Base-by-base conservation (phyloP, 92 coral and sea anemone species). In the Phenganax stokvisi region DNA sequence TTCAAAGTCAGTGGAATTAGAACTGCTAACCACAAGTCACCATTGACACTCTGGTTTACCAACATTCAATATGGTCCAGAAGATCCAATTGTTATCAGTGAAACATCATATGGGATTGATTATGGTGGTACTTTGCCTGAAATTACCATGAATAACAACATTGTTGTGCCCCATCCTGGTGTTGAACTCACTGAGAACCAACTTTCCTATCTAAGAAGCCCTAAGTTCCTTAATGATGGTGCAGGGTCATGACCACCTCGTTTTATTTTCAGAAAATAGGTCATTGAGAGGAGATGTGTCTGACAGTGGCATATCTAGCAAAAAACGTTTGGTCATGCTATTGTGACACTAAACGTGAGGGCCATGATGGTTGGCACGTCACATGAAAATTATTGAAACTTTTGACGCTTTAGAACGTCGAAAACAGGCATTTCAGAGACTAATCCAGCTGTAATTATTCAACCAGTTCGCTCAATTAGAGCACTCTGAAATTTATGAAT, bases 1-100 rank as follows among this genome's bases (percentile, higher is more conserved):
- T 89, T 64, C 68, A 66, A 77, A 79, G 81, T 25, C 91, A 89
- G 82, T 86, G 87, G 89, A 88, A 88, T 86, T 13, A 74, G 91
- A 74, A 86, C 87, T 28, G 81, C 79, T 0, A 67, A 68, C 51
- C 86, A 85, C 74, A 83, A 88, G 75, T 61, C 89, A n/a, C 76
- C 76, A 37, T 71, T 6, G 76, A 52, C 78, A 73, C 78, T 73
- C n/a, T 73, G 81, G 81, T 53, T 16, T 56, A 75, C 80, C 37
- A 75, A 82, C 85, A 56, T 52, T 57, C 79, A 28, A 53, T 56
- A 51, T 58, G 25, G 29, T n/a, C 74, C 68, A 15, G 62, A 44
- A 56, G 86, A 37, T 71, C 53, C 86, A 73, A 53, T 62, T 55
- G 80, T 72, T 57, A 12, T 74, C 61, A 74, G 63, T 56, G 51